A percentile compares a stretch with the other conserved stretches of the same genome.
phyloP scores from a whole-genome alignment of 2,797 vertebrate genomes.

The Lacerta viridis region DNA sequence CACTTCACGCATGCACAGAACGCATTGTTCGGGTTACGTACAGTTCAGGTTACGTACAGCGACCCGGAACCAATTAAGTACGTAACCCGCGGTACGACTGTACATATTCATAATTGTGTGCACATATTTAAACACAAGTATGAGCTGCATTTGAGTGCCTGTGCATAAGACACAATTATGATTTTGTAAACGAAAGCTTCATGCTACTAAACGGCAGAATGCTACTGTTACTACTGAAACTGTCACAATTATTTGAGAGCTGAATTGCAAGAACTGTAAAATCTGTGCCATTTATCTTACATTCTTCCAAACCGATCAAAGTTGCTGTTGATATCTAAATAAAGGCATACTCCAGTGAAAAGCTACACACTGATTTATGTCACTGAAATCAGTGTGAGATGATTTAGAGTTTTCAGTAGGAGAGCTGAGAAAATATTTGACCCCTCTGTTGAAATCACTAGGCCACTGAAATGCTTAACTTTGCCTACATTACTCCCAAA shows the following conservation, averaged over 20 bases:
- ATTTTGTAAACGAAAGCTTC: slow-evolving; percentile 30
- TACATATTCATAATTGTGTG: not conserved
- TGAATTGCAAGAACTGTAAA: not conserved
- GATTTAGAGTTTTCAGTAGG: not conserved
- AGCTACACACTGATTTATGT: not conserved
- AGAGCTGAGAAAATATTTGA: not conserved
- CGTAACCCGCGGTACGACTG: too few species aligned
- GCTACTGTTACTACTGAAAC: not conserved
- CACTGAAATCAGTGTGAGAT: not conserved
- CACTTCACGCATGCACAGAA: too few species aligned
- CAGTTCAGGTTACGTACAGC: too few species aligned
- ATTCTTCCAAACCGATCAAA: not conserved
- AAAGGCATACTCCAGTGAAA: not conserved
- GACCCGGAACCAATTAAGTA: too few species aligned
- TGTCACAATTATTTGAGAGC: not conserved
- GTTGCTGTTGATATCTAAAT: not conserved
- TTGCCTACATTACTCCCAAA: not conserved
- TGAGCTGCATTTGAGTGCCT: slow-evolving; percentile 51
- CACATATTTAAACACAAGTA: slow-evolving; percentile 54
- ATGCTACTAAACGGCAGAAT: not conserved
- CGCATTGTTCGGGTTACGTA: too few species aligned
- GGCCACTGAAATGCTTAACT: not conserved
- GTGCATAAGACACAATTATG: slow-evolving; percentile 46
- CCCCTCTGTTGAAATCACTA: not conserved
- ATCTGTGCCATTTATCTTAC: not conserved